Conservation (phyloP, 2,888 invertebrate genomes). For the Megaustenia siamemsis region DNA sequence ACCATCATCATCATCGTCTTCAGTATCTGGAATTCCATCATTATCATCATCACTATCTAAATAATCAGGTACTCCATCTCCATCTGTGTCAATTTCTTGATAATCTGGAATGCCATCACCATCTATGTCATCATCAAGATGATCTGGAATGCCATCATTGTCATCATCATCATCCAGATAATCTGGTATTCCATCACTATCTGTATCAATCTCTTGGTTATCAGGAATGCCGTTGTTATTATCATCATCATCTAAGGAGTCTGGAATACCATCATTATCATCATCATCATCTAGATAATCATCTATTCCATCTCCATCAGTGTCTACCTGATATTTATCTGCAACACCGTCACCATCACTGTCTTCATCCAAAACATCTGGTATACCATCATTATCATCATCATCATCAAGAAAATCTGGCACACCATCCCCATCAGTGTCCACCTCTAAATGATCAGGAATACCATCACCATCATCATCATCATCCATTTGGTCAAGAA, state of each 20-base stretch:
- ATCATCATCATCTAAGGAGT: conserved; percentile 66
- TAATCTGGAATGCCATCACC: conserved; percentile 62
- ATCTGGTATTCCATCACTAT: conserved; percentile 75
- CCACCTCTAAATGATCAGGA: conserved; percentile 64
- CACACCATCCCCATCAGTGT: conserved; percentile 71
- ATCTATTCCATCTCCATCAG: conserved; percentile 70
- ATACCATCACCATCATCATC: conserved; percentile 75
- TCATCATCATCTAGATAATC: conserved; percentile 70
- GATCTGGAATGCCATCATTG: conserved; percentile 77
- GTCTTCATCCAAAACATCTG: conserved; percentile 69
- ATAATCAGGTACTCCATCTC: conserved; percentile 76
- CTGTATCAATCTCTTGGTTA: conserved; percentile 69
- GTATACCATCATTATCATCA: conserved; percentile 73
- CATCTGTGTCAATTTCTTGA: conserved; percentile 67
- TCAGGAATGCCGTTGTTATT: conserved; percentile 76
- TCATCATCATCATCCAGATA: conserved; percentile 71
- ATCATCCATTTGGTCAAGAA: conserved; percentile 69
- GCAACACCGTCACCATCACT: conserved; percentile 71
- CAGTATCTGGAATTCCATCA: conserved; percentile 70
- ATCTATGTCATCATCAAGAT: conserved; percentile 69
- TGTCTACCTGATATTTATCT: conserved; percentile 67
- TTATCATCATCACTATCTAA: conserved; percentile 71
- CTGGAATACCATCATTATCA: conserved; percentile 74
- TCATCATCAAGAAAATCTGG: conserved; percentile 70
- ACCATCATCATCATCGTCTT: conserved; percentile 68